These are phyloP conservation scores for Ephestia elutella DNA, from an alignment of 1,140 invertebrate species.

Conservation along the genomic window DNA sequence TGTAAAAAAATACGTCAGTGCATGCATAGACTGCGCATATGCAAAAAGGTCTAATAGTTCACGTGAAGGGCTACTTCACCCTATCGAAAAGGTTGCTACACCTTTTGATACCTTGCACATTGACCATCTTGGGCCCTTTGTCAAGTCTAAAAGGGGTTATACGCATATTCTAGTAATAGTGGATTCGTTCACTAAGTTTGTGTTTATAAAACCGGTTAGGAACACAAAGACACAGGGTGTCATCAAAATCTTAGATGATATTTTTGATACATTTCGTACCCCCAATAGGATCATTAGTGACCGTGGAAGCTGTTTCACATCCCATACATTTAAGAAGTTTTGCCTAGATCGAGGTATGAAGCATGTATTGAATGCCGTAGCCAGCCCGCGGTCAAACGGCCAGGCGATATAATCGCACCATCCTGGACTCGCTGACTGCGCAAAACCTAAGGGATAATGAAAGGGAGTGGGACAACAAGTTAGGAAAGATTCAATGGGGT, in stretches of 20 bases:
- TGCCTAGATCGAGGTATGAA: background rate
- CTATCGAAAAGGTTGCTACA: background rate
- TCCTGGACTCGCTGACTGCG: no score
- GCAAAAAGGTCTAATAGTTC: no score
- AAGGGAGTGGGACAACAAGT: slow-evolving; percentile 10
- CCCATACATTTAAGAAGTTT: background rate
- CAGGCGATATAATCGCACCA: slow-evolving; percentile 7
- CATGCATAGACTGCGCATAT: no score
- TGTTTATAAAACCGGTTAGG: slow-evolving; percentile 1
- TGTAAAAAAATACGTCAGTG: no score
- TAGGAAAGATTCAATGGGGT: slow-evolving; percentile 14
- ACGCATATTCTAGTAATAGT: background rate
- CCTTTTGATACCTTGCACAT: slow-evolving; percentile 9
- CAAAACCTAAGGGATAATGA: slow-evolving; percentile 6
- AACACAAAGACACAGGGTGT: slow-evolving; percentile 3
- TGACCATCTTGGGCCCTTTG: slow-evolving; percentile 10
- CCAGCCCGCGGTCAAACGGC: slow-evolving; percentile 5
- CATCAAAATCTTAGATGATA: no score
- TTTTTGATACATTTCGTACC: background rate
- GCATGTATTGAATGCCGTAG: background rate
- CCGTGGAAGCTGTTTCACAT: background rate
- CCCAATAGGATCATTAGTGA: background rate
- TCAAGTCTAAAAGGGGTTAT: slow-evolving; percentile 5
- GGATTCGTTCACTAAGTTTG: slow-evolving; percentile 10
- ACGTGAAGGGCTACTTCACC: slow-evolving; percentile 3